Base-by-base conservation (phyloP, 2,113 vertebrate genomes). In the Mesembrinibis cayennensis region DNA sequence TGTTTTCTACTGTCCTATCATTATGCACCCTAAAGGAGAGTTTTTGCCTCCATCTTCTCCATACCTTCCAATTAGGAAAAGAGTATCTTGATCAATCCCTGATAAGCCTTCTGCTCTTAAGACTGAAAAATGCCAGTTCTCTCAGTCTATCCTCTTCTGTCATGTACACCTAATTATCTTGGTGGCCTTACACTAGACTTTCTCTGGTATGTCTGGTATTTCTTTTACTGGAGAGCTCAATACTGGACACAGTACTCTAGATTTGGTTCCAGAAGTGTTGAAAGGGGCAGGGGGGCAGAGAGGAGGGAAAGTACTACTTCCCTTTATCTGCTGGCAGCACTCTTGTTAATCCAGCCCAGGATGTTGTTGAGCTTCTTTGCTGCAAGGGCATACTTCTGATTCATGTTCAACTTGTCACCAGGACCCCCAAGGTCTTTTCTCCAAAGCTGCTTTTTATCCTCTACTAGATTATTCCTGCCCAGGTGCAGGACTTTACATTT, bases 261-360 rank as follows among this genome's bases (percentile, higher is more conserved):
- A 45, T 72, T 53, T 66, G 13, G 5, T 42, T 61, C 36, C 53
- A 49, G 5, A 36, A 67, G 18, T 89, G 18, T 32, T 65, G 45
- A 42, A 73, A 59, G 19, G 9, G 19, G 9, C 1, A 5, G 13
- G 15, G 25, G 5, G 38, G 14, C 8, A 45, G 3, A 1, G 3
- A 22, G 2, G 3, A 22, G 21, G 6, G 18, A 10, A n/a, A 73
- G 16, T 44, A 25, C 7, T 55, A 29, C 21, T 65, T 44, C 38
- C 18, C 2, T 55, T 26, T 56, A 44, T 36, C 23, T 89, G 30
- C 9, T 56, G 19, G 18, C 23, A 81, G 5, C 13, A 56, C 11
- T 62, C 27, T 44, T 80, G 30, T 52, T 88, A 77, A 59, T 40
- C n/a, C 38, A 78, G 7, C 6, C 38, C 25, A 49, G 34, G 30